These are phyloP conservation scores for Acanthaster planci DNA, from an alignment of 35 echinoderm and acorn worm genomes.

Conservation along the genomic window DNA sequence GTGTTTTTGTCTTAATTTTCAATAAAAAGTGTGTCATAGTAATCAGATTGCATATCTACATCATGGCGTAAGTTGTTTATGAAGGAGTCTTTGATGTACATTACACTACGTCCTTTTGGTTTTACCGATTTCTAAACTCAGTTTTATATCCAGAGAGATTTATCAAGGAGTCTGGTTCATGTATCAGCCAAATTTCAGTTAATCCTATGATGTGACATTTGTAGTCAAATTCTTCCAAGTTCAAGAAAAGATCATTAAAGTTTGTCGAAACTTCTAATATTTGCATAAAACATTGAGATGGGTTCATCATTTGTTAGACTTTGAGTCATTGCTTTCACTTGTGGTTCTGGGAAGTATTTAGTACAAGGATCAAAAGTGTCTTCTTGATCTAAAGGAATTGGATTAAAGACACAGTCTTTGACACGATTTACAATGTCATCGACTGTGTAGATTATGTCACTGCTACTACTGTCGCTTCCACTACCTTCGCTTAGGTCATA, in stretches of 20 bases:
- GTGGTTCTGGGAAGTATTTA: neutral
- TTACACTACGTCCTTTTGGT: neutral
- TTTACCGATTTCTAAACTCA: constrained; percentile 1
- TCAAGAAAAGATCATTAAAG: neutral
- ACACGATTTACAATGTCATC: neutral
- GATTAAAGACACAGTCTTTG: constrained; percentile 6
- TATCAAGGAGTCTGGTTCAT: neutral
- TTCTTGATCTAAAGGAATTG: neutral
- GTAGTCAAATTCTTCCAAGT: neutral
- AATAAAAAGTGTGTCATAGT: neutral
- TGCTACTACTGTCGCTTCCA: neutral
- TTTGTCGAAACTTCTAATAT: neutral
- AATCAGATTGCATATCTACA: neutral
- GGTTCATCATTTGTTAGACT: neutral
- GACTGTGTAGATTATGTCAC: neutral
- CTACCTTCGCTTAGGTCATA: neutral
- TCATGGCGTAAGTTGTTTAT: neutral
- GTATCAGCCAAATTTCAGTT: neutral
- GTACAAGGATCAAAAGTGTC: neutral
- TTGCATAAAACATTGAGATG: neutral
- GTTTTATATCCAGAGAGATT: neutral
- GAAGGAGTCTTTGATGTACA: neutral
- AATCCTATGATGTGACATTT: neutral
- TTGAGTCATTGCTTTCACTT: neutral
- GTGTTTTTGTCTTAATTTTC: neutral